Evolutionary conservation across 2,888 invertebrate genomes (phyloP).

Genomic region (Caenorhabditis wallacei): DNA sequence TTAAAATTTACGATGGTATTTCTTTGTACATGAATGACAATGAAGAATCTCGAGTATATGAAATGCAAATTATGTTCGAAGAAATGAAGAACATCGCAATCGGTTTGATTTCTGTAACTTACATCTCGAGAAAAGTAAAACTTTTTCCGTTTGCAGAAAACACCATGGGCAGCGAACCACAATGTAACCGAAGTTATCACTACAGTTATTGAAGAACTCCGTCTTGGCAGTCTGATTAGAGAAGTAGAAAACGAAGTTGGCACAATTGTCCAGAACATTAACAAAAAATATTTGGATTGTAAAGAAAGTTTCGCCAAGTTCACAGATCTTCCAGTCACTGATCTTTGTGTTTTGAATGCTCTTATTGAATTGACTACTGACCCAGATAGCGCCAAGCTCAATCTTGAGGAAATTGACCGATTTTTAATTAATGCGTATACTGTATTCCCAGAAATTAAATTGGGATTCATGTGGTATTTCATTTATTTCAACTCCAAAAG

Average conservation of each 20-base stretch:
- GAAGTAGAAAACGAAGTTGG: not conserved
- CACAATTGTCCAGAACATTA: not conserved
- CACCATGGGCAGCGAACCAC: conserved; percentile 18
- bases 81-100: not conserved
- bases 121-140: no score
- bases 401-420: no score
- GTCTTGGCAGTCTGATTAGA: not conserved
- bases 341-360: no score
- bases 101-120: not conserved
- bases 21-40: not conserved
- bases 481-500: not conserved
- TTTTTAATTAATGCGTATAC: not conserved
- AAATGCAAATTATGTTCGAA: not conserved
- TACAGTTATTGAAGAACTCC: not conserved
- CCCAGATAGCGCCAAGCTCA: no score
- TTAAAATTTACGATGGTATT: no score
- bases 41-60: not conserved
- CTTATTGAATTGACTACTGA: no score
- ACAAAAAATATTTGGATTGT: not conserved
- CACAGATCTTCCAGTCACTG: no score
- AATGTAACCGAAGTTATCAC: conserved; percentile 8
- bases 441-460: not conserved
- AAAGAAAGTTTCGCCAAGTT: no score
- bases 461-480: conserved; percentile 3
- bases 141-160: not conserved